Conservation (phyloP, 2,888 invertebrate species). For the Zaprionus lineosus region DNA sequence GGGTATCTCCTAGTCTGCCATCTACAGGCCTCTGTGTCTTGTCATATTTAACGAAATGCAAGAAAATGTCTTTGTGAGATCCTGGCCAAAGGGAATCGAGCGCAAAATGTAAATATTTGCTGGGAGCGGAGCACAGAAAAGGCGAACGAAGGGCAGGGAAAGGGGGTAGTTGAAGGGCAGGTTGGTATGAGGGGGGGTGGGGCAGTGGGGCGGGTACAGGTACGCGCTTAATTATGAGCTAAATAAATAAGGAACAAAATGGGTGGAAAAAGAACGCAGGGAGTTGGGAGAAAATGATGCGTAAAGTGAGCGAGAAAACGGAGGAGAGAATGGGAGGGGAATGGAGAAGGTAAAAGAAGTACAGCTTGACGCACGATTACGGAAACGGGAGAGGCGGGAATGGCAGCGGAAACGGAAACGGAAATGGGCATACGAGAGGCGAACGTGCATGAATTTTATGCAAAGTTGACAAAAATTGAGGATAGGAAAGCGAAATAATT, state of each 20-base stretch:
- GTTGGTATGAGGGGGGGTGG: not conserved
- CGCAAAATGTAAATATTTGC: slow-evolving; percentile 43
- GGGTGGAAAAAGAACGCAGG: slow-evolving; percentile 16
- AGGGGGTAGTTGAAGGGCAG: too few relatives aligned
- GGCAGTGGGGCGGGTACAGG: not conserved
- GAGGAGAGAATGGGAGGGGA: too few relatives aligned
- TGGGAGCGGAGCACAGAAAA: not conserved
- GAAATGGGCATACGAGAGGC: slow-evolving; percentile 4
- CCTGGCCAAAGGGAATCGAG: slow-evolving; percentile 16
- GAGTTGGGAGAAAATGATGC: slow-evolving; percentile 17
- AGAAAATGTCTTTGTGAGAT: slow-evolving; percentile 9
- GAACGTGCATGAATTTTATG: slow-evolving; percentile 67
- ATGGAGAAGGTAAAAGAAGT: too few relatives aligned
- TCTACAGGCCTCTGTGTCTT: too few relatives aligned
- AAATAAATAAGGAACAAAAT: slow-evolving; percentile 52
- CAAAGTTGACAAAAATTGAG: slow-evolving; percentile 70
- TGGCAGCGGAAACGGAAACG: not conserved
- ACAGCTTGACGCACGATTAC: slow-evolving; percentile 2
- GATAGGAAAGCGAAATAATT: slow-evolving; percentile 55
- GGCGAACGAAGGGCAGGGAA: not conserved
- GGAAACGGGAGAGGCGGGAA: not conserved
- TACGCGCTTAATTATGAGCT: slow-evolving; percentile 52
- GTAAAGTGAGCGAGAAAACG: slow-evolving; percentile 22
- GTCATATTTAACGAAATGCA: too few relatives aligned
- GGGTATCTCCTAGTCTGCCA: too few relatives aligned